Evolutionary conservation across 2,888 invertebrate species (phyloP), one percentile per base, ranked within the genome.

Genomic region (Napeogenes inachia): DNA sequence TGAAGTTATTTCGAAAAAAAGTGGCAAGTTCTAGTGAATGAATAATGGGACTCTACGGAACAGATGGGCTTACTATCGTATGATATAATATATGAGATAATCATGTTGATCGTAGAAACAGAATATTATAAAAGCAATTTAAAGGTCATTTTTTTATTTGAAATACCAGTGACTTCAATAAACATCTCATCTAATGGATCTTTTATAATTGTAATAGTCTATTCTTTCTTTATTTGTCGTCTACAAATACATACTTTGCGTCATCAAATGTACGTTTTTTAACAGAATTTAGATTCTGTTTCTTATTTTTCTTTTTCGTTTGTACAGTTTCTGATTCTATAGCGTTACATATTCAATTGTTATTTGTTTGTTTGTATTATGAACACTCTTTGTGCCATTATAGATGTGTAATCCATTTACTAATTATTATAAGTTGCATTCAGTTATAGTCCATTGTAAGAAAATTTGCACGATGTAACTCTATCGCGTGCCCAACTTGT

Each of bases 241-340:
- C 21, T 21, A 1, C 21, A 21, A 21, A 21, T 21, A 21, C 21
- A 21, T 1, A 21, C 21, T 21, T 21, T 21, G 21, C 21, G 21
- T 21, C 21, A 21, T 21, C 21, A 21, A 21, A 21, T 21, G 21
- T 21, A 21, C 21, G 21, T 21, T 21, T 21, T 42, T 42, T 10
- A 42, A 42, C 4, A 3, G 38, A 38, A 6, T 12, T 42, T 42
- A 42, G 42, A 42, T 45, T 13, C 53, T 45, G 4, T 13, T 13
- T 54, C 33, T 46, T 61, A 35, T 61, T 13, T 45, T 61, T 54
- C 30, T 35, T 61, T 57, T 80, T 78, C 68, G 75, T 84, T 84
- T 81, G 81, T 84, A 83, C 80, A 81, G 81, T 77, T 79, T 73
- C 73, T 74, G 81, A 81, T 78, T 80, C 78, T 80, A 80, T 78